Evolutionary conservation across 2,797 vertebrate species (phyloP).

Genomic region (Macropodus opercularis): DNA sequence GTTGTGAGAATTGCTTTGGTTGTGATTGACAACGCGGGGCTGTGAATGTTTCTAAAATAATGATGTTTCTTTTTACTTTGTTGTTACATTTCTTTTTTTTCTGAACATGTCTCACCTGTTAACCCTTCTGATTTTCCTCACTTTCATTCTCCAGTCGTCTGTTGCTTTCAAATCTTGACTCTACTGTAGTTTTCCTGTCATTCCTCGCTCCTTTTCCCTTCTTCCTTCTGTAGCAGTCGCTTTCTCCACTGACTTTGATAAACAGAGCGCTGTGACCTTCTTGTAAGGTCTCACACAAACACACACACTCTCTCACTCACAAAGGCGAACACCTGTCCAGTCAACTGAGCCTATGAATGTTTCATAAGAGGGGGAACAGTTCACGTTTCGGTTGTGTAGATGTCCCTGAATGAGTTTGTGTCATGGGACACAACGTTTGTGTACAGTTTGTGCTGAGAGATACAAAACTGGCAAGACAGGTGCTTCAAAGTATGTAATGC

Average conservation of each 20-base stretch:
- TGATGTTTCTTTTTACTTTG: neutral
- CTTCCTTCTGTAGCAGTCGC: conserved; percentile 2
- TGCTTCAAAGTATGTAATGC: too few species aligned
- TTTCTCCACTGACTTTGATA: conserved; percentile 7
- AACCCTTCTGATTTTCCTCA: neutral
- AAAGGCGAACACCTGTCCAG: conserved; percentile 52
- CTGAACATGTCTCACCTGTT: neutral
- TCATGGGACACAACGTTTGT: neutral
- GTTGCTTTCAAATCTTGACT: neutral
- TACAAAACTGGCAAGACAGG: neutral
- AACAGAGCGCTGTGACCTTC: conserved; percentile 19
- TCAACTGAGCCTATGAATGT: conserved; percentile 59
- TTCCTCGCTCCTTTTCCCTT: neutral
- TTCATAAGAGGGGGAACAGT: conserved; percentile 49
- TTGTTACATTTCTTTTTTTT: neutral
- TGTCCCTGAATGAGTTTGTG: conserved; percentile 15
- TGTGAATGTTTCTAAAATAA: conserved; percentile 16
- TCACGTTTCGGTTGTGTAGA: conserved; percentile 26
- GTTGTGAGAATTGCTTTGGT: conserved; percentile 32
- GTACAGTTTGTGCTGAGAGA: conserved; percentile 1
- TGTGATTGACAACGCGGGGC: neutral
- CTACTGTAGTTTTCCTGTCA: neutral
- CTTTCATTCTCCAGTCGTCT: neutral
- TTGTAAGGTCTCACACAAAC: conserved; percentile 5
- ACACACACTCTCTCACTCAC: conserved; percentile 17